A percentile compares a stretch with the other conserved stretches of the same genome.
phyloP scores from a whole-genome alignment of 2,797 vertebrate genomes.

The Numenius phaeopus region DNA sequence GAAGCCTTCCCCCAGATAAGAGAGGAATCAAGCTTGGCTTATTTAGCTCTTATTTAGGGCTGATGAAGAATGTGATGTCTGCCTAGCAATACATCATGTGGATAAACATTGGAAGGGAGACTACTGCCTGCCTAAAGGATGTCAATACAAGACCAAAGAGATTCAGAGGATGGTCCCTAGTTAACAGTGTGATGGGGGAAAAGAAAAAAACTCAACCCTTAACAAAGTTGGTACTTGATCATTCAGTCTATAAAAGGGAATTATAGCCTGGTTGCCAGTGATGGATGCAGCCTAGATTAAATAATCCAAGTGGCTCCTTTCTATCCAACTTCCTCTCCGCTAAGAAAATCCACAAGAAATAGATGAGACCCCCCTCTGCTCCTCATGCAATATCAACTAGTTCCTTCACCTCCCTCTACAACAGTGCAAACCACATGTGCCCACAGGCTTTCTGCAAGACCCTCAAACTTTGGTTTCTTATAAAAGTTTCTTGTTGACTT shows the following conservation, averaged over 20 bases:
- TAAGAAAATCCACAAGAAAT: background rate
- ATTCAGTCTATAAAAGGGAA: background rate
- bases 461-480: background rate
- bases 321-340: background rate
- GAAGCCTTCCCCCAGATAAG: background rate
- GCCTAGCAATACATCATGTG: background rate
- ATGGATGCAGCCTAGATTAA: background rate
- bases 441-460: background rate
- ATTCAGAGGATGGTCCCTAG: background rate
- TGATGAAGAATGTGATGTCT: background rate
- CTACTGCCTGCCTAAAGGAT: background rate
- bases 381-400: background rate
- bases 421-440: background rate
- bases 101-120: background rate
- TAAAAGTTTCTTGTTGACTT: background rate
- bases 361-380: background rate
- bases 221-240: background rate
- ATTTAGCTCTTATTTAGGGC: background rate
- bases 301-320: background rate
- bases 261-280: background rate
- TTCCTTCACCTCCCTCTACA: background rate
- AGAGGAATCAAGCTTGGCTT: background rate
- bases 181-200: background rate
- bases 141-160: background rate
- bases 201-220: background rate